phyloP scores from a whole-genome alignment of 2,113 vertebrate species.

The Dasyornis broadbenti region DNA sequence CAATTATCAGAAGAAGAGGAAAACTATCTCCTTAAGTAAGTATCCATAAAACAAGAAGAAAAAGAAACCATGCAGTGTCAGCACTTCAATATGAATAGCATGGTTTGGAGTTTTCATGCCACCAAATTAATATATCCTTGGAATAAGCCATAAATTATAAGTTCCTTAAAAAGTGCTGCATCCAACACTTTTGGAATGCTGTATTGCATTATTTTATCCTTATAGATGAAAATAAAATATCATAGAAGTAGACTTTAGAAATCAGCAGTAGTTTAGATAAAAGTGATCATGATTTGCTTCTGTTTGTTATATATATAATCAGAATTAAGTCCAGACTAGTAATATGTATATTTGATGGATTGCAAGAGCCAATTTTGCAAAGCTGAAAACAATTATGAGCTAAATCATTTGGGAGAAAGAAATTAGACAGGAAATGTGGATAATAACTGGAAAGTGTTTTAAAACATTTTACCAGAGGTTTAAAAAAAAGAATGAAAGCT shows the following conservation, averaged over 20 bases:
- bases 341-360: conserved; percentile 17
- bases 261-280: neutral
- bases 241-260: neutral
- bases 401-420: conserved; percentile 42
- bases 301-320: conserved; percentile 1
- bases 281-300: conserved; percentile 13
- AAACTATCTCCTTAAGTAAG: neutral
- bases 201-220: neutral
- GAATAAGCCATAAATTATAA: conserved; percentile 11
- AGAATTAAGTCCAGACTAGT: conserved; percentile 31
- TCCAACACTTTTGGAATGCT: neutral
- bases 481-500: neutral
- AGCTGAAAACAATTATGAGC: conserved; percentile 54
- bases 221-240: neutral
- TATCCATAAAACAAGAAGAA: neutral
- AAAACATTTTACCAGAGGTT: conserved; percentile 27
- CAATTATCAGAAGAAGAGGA: neutral
- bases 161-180: conserved; percentile 28
- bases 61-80: conserved; percentile 25
- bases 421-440: conserved; percentile 44
- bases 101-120: neutral
- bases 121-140: conserved; percentile 27
- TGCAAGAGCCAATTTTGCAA: conserved; percentile 25
- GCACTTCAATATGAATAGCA: neutral
- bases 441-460: conserved; percentile 36